Evolutionary conservation across 1,140 invertebrate genomes (phyloP).

Genomic region (Danaus plexippus): DNA sequence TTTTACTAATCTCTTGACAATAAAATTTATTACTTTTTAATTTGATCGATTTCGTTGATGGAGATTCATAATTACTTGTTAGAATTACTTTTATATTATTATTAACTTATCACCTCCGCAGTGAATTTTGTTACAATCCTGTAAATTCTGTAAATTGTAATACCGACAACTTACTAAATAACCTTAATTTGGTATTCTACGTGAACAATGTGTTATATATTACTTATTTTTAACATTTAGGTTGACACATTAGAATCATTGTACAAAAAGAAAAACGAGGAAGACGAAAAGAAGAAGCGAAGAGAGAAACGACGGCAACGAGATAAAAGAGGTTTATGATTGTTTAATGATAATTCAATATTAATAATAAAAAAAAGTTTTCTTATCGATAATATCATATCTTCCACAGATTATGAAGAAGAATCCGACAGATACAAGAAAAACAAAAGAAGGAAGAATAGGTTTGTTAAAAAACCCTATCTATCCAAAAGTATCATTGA

Average conservation of each 20-base stretch:
- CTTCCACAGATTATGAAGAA: conserved; percentile 37
- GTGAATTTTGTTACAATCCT: too few species aligned
- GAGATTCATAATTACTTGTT: too few species aligned
- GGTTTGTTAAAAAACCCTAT: conserved; percentile 15
- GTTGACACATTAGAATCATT: conserved; percentile 59
- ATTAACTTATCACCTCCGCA: too few species aligned
- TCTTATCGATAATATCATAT: background rate
- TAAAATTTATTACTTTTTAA: too few species aligned
- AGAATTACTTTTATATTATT: too few species aligned
- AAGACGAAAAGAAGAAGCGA: conserved; percentile 45
- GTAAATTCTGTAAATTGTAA: too few species aligned
- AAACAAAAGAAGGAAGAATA: conserved; percentile 36
- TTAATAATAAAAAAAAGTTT: background rate
- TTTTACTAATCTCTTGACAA: too few species aligned
- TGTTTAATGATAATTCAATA: background rate
- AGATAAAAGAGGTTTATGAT: conserved; percentile 15
- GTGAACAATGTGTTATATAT: too few species aligned
- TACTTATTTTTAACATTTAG: conserved; percentile 18
- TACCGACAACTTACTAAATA: too few species aligned
- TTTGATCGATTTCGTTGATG: too few species aligned
- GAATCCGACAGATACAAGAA: conserved; percentile 35
- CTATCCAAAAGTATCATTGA: background rate
- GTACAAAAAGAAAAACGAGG: conserved; percentile 48
- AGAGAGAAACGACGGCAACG: conserved; percentile 38
- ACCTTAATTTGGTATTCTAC: too few species aligned